These are phyloP conservation scores for Dasyurus viverrinus DNA, from an alignment of 2,113 vertebrate genomes.

Conservation along the genomic window DNA sequence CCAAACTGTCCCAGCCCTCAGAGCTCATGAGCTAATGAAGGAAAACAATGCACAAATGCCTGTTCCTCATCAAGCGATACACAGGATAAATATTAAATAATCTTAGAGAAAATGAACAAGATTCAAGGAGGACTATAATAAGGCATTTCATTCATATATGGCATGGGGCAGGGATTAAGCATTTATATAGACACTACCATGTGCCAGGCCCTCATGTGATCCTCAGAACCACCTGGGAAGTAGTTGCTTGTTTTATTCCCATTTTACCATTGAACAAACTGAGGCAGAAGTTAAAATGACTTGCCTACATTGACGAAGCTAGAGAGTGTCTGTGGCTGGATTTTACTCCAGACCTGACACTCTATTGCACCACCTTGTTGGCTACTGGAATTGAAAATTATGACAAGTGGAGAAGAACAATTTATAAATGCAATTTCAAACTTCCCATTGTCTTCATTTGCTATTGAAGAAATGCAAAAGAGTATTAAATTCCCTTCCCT, in stretches of 20 bases:
- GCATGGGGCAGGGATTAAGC: neutral
- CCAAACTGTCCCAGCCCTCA: neutral
- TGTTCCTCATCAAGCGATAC: neutral
- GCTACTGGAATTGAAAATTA: neutral
- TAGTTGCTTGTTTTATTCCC: neutral
- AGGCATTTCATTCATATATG: neutral
- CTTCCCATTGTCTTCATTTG: neutral
- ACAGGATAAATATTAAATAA: neutral
- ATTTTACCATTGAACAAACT: neutral
- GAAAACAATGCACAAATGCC: neutral
- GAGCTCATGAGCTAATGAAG: neutral
- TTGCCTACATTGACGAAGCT: neutral
- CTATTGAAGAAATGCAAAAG: neutral
- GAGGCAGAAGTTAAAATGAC: neutral
- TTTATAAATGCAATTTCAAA: neutral
- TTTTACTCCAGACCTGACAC: neutral
- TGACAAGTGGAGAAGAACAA: neutral
- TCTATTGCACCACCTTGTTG: neutral
- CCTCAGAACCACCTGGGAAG: neutral
- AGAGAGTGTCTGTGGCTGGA: neutral
- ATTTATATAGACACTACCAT: neutral
- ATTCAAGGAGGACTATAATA: neutral
- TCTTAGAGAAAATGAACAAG: neutral
- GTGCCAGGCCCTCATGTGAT: neutral
- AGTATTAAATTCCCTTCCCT: neutral